Evolutionary conservation across 1,140 invertebrate genomes (phyloP).

Genomic region (Episyrphus balteatus): DNA sequence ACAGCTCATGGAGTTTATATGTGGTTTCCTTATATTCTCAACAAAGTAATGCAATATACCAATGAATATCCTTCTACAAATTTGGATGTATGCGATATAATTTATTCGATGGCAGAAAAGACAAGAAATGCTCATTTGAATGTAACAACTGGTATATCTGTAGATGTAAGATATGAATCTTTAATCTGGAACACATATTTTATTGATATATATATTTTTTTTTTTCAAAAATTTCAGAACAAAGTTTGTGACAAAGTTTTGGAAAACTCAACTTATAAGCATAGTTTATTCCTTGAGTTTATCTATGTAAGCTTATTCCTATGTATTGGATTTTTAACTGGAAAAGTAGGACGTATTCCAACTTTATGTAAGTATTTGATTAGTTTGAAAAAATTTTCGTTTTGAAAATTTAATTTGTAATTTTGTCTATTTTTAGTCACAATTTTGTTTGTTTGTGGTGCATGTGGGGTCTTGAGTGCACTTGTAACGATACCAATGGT

Average conservation of each 20-base stretch:
- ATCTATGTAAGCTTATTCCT: constrained; percentile 7
- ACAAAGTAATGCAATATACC: constrained; percentile 33
- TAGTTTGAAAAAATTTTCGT: too few species aligned
- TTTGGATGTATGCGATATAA: constrained; percentile 16
- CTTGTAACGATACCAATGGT: constrained; percentile 5
- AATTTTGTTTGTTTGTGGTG: constrained; percentile 4
- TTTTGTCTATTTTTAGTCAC: not conserved
- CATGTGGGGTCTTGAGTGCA: constrained; percentile 4
- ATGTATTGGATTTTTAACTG: constrained; percentile 4
- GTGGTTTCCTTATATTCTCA: constrained; percentile 43
- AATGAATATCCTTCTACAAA: constrained; percentile 2
- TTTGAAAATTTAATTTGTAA: too few species aligned
- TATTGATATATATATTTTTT: too few species aligned
- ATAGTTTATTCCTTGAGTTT: constrained; percentile 9
- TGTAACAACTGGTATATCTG: too few species aligned
- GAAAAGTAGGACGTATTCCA: constrained; percentile 4
- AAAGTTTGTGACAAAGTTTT: not conserved
- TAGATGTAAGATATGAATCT: too few species aligned
- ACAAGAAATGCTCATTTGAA: too few species aligned
- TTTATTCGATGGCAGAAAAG: not conserved
- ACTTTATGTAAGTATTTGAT: constrained; percentile 10
- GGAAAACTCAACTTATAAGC: constrained; percentile 9
- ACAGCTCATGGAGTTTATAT: constrained; percentile 42
- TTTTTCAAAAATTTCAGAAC: too few species aligned
- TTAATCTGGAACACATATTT: too few species aligned